Percentiles rank a stretch among this genome's conserved stretches.
Conservation (phyloP, 2,888 invertebrate genomes). For the Tupiocoris notatus region DNA sequence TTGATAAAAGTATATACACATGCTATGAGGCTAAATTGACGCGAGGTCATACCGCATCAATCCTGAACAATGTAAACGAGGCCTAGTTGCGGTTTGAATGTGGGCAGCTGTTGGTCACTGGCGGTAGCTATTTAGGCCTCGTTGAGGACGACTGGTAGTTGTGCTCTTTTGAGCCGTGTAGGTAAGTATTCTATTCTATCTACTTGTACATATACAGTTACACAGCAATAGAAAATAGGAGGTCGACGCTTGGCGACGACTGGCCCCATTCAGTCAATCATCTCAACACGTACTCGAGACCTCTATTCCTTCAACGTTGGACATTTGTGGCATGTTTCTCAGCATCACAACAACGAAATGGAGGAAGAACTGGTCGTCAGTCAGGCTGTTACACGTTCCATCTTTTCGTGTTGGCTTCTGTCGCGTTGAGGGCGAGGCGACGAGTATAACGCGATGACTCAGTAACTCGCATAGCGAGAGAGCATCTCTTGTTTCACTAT, state of each 20-base stretch:
- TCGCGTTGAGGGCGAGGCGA: neutral
- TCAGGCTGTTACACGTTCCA: neutral
- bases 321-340: neutral
- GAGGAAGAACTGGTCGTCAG: neutral
- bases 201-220: neutral
- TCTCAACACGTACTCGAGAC: conserved; percentile 17
- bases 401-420: neutral
- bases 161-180: neutral
- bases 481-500: neutral
- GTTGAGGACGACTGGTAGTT: neutral
- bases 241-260: conserved; percentile 3
- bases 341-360: neutral
- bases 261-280: conserved; percentile 34
- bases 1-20: too few species aligned
- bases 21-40: too few species aligned
- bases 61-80: too few species aligned
- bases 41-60: too few species aligned
- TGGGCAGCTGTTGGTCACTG: neutral
- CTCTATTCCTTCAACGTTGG: neutral
- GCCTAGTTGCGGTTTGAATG: neutral
- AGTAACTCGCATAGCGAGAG: neutral
- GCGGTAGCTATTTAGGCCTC: neutral
- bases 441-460: neutral
- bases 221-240: neutral
- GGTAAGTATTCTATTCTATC: neutral